Base-by-base conservation (phyloP, 2,888 invertebrate species). In the Ramazzottius varieornatus region DNA sequence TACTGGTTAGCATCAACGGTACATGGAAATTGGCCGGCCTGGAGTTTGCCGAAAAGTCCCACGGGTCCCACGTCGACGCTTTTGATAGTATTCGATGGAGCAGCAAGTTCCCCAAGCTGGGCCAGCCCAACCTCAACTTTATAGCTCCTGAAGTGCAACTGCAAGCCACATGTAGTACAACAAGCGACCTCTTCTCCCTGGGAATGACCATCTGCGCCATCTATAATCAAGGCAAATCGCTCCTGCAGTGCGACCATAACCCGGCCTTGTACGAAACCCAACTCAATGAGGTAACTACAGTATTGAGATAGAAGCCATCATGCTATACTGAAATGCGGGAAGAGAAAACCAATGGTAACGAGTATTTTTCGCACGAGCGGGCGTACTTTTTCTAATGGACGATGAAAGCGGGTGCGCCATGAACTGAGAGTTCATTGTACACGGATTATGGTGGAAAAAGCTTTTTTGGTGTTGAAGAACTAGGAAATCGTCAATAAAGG, bases 121-220 rank as follows among this genome's bases (percentile, higher is more conserved):
- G 86, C 2, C 96, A 98, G 77, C 92, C 94, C 0, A 87, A 89
- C 78, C 81, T 96, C 68, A 93, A 96, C 78, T 96, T 84, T 74
- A 71, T 81, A 84, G 94, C 96, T 65, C 96, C 96, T 0, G 96
- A 98, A 80, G 84, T 87, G 63, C 92, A 94, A 78, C 82, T 83
- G 33, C 83, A 82, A 71, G 86, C 86, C 33, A 81, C 82, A 64
- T 86, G 86, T 78, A 88, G 86, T 74, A 85, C 87, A 65, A 81
- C 87, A 63, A 91, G 91, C 71, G 96, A 98, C 77, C 93, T 96
- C 86, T 98, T 86, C 78, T 91, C 93, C 0, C 79, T 96, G 70
- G 96, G 94, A 29, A 85, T 96, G 82, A 84, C 92, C 65, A 85
- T 96, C 71, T 89, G 88, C 74, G 83, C 92, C 67, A 83, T 94